Conservation (phyloP, 1,140 invertebrate genomes). For the Halyomorpha halys region DNA sequence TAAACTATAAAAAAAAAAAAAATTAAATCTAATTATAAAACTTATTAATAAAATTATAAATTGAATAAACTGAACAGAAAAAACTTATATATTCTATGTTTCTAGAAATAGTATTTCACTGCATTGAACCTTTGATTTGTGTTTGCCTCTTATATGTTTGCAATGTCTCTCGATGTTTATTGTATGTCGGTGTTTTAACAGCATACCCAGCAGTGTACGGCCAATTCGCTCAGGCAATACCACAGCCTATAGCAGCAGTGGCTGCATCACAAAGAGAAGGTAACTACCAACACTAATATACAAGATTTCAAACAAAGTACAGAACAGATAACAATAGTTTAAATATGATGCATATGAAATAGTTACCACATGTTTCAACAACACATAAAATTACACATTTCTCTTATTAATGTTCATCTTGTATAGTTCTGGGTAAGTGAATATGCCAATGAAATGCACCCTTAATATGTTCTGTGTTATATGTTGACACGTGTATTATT, state of each 20-base stretch:
- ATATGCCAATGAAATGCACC: constrained; percentile 1
- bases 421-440: constrained; percentile 1
- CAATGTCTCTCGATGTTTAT: constrained; percentile 24
- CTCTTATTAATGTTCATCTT: background rate
- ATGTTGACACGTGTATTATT: constrained; percentile 1
- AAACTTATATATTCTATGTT: background rate
- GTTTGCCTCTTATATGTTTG: constrained; percentile 18
- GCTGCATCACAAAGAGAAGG: constrained; percentile 88
- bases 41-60: too few species aligned
- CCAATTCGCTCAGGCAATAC: constrained; percentile 89
- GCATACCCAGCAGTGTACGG: constrained; percentile 90
- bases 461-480: constrained; percentile 1
- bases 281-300: constrained; percentile 44
- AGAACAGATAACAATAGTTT: background rate
- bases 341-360: background rate
- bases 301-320: constrained; percentile 5
- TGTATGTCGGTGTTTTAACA: constrained; percentile 45
- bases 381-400: too few species aligned
- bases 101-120: constrained; percentile 27
- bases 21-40: too few species aligned
- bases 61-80: background rate
- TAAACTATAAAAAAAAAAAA: too few species aligned
- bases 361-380: too few species aligned
- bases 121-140: constrained; percentile 11
- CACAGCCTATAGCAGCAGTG: constrained; percentile 80